These are phyloP conservation scores for Dendroctonus ponderosae DNA, from an alignment of 1,140 invertebrate species.

Conservation along the genomic window DNA sequence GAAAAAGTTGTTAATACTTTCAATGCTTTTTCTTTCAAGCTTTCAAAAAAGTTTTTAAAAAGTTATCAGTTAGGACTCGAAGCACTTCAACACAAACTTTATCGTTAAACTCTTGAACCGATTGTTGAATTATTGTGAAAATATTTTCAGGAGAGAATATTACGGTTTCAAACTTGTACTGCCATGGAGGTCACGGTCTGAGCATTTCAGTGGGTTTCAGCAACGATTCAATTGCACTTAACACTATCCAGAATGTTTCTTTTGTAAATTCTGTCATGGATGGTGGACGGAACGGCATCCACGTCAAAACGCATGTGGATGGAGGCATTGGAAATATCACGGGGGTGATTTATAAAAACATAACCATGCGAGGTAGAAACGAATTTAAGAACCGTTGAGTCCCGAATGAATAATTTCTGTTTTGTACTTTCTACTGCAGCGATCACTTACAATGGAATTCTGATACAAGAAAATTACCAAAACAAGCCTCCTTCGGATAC, in stretches of 20 bases:
- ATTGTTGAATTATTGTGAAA: neutral
- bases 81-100: neutral
- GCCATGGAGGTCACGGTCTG: slow-evolving; percentile 24
- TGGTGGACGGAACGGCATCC: slow-evolving; percentile 18
- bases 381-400: neutral
- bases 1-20: neutral
- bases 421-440: slow-evolving; percentile 6
- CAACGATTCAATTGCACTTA: slow-evolving; percentile 23
- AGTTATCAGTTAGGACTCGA: neutral
- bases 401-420: neutral
- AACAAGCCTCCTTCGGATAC: slow-evolving; percentile 9
- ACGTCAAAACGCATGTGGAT: slow-evolving; percentile 27
- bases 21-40: no score
- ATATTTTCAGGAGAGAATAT: slow-evolving; percentile 19
- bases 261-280: slow-evolving; percentile 10
- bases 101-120: neutral
- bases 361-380: slow-evolving; percentile 16
- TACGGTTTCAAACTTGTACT: slow-evolving; percentile 10
- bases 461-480: slow-evolving; percentile 18
- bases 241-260: slow-evolving; percentile 19
- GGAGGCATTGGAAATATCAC: slow-evolving; percentile 23
- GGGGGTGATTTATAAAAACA: slow-evolving; percentile 20
- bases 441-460: slow-evolving; percentile 16
- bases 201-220: slow-evolving; percentile 30
- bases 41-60: neutral